A percentile compares a stretch with the other conserved stretches of the same genome.
These are phyloP conservation scores for Rhinogobius similis DNA, from an alignment of 2,113 vertebrate species.

Conservation along the genomic window DNA sequence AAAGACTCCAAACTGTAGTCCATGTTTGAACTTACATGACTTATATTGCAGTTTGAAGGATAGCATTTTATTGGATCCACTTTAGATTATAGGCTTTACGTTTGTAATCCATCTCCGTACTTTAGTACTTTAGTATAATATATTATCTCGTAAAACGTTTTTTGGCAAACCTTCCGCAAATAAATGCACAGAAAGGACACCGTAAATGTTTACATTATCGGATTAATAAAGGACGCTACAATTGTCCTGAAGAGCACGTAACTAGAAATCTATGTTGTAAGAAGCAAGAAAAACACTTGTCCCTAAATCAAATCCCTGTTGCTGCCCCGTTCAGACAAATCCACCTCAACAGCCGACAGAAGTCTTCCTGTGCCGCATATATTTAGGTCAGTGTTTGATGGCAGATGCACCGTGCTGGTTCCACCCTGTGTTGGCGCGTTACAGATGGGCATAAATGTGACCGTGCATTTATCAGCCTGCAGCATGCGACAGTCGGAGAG, in stretches of 20 bases:
- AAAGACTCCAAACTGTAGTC: too few relatives aligned
- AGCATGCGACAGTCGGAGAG: conserved; percentile 57
- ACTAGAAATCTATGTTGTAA: neutral
- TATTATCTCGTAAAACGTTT: too few relatives aligned
- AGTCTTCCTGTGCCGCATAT: conserved; percentile 45
- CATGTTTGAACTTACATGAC: too few relatives aligned
- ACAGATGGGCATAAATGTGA: conserved; percentile 33
- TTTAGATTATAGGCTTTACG: too few relatives aligned
- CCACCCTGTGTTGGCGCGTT: conserved; percentile 13
- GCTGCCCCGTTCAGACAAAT: neutral
- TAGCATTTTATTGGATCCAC: too few relatives aligned
- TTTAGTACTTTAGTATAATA: too few relatives aligned
- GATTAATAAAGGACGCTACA: neutral
- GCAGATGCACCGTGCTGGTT: conserved; percentile 40
- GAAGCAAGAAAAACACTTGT: neutral
- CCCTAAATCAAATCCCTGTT: neutral
- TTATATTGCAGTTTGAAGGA: too few relatives aligned
- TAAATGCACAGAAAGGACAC: neutral
- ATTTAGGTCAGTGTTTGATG: conserved; percentile 66
- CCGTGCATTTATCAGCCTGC: conserved; percentile 51
- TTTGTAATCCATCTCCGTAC: too few relatives aligned
- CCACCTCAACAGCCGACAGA: neutral
- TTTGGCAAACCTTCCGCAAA: too few relatives aligned
- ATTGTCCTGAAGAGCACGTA: too few relatives aligned
- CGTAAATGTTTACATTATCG: neutral